Evolutionary conservation across 1,140 invertebrate genomes (phyloP), one percentile per base, ranked within the genome.

Genomic region (Potamilus streckersoni): DNA sequence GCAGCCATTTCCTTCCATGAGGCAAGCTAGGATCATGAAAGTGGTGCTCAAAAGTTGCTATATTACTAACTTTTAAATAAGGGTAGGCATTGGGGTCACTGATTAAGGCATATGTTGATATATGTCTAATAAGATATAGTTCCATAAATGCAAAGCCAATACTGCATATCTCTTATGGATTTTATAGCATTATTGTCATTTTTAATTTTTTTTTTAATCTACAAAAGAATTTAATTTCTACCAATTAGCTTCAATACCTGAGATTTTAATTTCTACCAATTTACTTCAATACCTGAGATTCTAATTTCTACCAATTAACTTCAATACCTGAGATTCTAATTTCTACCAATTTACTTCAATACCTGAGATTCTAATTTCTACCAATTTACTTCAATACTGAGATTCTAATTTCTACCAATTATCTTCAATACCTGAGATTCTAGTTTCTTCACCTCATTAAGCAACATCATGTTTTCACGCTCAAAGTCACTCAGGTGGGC

Each of bases 401-500:
- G 91, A 90, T 82, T 93, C 92, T 49, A 93, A 86, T 70, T 91
- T 38, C 38, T 38, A 38, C 38, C 38, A 38, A 6, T 6, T 4
- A 38, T 1, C 6, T 49, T 49, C 11, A 49, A 49, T 83, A 92
- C 91, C 79, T 92, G 91, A 69, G 91, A 90, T 82, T 93, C 92
- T 49, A 93, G 86, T 70, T 91, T 91, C 76, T 92, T 91, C 69
- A 94, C 86, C 86, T 94, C 92, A 83, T 93, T 92, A 68, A 93
- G 90, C 78, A 96, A 91, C 78, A 93, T 92, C 82, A 94, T 93
- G 89, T 95, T 95, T 88, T 96, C 95, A 76, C 93, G 90, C 74
- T 93, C 94, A 80, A 95, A 86, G 73, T 93, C 92, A 57, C 93
- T 92, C 71, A 95, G 92, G 58, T 94, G 93, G 63, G 90, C 91